Evolutionary conservation across 37 sponge, comb jelly and placozoan species (phyloP).

Genomic region (Tethya wilhelma): DNA sequence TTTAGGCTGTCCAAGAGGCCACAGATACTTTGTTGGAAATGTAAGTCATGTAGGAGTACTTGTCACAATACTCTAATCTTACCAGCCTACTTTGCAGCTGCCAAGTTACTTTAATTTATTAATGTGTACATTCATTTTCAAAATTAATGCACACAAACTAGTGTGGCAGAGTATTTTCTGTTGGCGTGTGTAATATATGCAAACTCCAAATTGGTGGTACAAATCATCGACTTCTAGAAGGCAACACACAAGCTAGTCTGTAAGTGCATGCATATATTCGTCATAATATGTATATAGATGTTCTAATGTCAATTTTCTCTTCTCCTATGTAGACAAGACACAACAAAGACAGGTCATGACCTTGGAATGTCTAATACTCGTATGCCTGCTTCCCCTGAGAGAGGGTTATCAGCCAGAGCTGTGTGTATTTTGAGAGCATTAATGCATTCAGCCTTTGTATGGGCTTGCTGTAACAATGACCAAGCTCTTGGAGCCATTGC

Average conservation of each 20-base stretch:
- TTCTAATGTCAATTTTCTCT: too few species aligned
- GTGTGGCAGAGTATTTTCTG: not conserved
- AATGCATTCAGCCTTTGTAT: not conserved
- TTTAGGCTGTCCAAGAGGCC: not conserved
- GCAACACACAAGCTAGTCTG: not conserved
- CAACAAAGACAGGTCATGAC: not conserved
- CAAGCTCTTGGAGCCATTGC: not conserved
- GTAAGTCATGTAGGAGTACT: too few species aligned
- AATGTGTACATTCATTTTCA: not conserved
- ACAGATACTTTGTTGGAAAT: not conserved
- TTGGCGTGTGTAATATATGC: not conserved
- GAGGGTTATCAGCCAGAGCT: not conserved
- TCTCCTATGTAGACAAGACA: not conserved
- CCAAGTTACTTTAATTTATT: not conserved
- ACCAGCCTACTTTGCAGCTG: too few species aligned
- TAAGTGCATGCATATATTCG: not conserved
- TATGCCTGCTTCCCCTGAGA: not conserved
- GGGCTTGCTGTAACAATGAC: not conserved
- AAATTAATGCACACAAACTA: not conserved
- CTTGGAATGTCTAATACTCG: not conserved
- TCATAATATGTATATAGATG: too few species aligned
- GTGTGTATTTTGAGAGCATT: not conserved
- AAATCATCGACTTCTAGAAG: not conserved
- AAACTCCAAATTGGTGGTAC: not conserved
- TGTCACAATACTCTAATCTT: too few species aligned